Evolutionary conservation across 2,888 invertebrate species (phyloP).

Genomic region (Drosophila mimetica): DNA sequence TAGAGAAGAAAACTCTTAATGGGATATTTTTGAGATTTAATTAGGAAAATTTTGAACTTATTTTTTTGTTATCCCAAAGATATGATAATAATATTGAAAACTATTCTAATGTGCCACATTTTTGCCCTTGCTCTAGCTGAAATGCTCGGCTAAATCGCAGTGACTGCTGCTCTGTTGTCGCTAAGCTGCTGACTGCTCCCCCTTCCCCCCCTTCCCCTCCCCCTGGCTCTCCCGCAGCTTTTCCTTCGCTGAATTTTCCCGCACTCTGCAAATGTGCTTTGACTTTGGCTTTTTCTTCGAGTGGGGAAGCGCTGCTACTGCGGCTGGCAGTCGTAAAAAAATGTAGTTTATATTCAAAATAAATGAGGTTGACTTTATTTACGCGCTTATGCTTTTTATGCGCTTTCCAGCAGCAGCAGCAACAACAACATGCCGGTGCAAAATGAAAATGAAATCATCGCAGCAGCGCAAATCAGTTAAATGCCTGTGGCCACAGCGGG

Average conservation of each 20-base stretch:
- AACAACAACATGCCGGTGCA: constrained; percentile 29
- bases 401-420: constrained; percentile 72
- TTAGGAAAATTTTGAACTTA: too few relatives aligned
- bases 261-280: constrained; percentile 40
- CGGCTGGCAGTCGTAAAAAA: constrained; percentile 76
- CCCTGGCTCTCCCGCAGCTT: constrained; percentile 3
- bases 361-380: constrained; percentile 79
- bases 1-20: too few relatives aligned
- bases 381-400: constrained; percentile 80
- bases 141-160: constrained; percentile 14
- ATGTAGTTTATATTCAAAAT: constrained; percentile 80
- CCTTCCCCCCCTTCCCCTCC: constrained; percentile 7
- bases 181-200: constrained; percentile 52
- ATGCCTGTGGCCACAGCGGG: constrained; percentile 47
- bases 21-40: too few relatives aligned
- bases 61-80: too few relatives aligned
- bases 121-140: constrained; percentile 12
- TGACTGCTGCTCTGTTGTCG: constrained; percentile 22
- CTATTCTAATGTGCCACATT: neutral
- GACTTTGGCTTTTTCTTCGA: constrained; percentile 48
- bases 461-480: constrained; percentile 55
- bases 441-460: constrained; percentile 49
- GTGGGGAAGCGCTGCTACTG: constrained; percentile 32
- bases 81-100: too few relatives aligned
- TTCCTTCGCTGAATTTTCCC: constrained; percentile 8